A percentile compares a stretch with the other conserved stretches of the same genome.
These are phyloP conservation scores for Mactra quadrangularis DNA, from an alignment of 1,140 invertebrate genomes.

Conservation along the genomic window DNA sequence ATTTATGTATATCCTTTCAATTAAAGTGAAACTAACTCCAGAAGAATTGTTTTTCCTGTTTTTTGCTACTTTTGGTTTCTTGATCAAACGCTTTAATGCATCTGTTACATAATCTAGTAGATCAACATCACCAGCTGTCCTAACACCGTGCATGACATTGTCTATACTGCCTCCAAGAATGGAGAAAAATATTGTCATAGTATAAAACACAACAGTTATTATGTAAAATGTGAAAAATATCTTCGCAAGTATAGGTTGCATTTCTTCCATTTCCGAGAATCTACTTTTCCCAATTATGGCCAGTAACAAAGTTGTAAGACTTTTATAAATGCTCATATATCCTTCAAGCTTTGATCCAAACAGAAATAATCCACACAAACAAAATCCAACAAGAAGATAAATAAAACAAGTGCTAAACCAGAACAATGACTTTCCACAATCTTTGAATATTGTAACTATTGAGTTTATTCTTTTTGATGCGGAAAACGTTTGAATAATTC, in stretches of 20 bases:
- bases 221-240: constrained; percentile 90
- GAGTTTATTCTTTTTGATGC: constrained; percentile 50
- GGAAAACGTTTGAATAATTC: constrained; percentile 60
- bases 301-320: constrained; percentile 86
- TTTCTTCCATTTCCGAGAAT: constrained; percentile 87
- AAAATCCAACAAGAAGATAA: constrained; percentile 42
- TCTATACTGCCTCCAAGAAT: constrained; percentile 85
- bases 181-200: constrained; percentile 92
- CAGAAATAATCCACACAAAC: constrained; percentile 14
- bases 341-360: constrained; percentile 44
- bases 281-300: constrained; percentile 91
- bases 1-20: too few relatives aligned
- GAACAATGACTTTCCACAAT: constrained; percentile 43
- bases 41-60: too few relatives aligned
- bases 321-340: constrained; percentile 35
- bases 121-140: background rate
- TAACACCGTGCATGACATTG: background rate
- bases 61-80: too few relatives aligned
- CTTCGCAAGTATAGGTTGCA: constrained; percentile 86
- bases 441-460: constrained; percentile 35
- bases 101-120: background rate
- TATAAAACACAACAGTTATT: constrained; percentile 90
- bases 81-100: too few relatives aligned
- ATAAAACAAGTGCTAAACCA: constrained; percentile 34
- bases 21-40: too few relatives aligned